Base-by-base conservation (phyloP, 1,140 invertebrate genomes). In the Listronotus bonariensis region DNA sequence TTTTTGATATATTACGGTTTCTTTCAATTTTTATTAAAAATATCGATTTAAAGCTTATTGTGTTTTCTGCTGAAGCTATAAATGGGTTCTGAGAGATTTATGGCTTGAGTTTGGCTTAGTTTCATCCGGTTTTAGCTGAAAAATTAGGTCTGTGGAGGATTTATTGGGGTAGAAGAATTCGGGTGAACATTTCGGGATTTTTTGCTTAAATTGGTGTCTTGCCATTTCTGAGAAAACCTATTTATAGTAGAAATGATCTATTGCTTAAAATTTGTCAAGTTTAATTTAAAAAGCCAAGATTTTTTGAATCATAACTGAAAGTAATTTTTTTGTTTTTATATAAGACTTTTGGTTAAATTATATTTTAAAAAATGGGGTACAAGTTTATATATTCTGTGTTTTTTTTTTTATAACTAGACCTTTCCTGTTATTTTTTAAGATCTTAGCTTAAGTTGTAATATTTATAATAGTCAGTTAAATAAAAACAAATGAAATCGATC, bases 11-110 rank as follows among this genome's bases (percentile, higher is more conserved):
- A 66, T 66, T 60, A 55, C 32, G n/a, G 56, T 53, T 66, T 60
- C 64, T 59, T 59, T 20, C 56, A 60, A 60, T 66, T 66, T 66
- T 66, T 66, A 66, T 66, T 66, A 60, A 66, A 66, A 66, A 66
- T 66, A 60, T 66, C 64, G 64, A 66, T 66, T 60, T 31, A 49
- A 20, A 58, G 40, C 51, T 59, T 66, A 66, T 66, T 66, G 64
- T 60, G 56, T 43, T 52, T 54, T 60, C 32, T 45, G 20, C 15
- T 6, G 32, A 18, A 34, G 42, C 51, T 17, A 63, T 63, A 63
- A 63, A 56, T 63, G 61, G 61, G 10, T 55, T 52, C 57, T 31
- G 40, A 40, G 26, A 53, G 62, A 65, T 65, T 65, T 65, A 65
- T 65, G 6, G 54, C 53, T 34, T 3, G 36, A 42, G 46, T 51